Percentiles rank a stretch among this genome's conserved stretches.
Evolutionary conservation across 2,888 invertebrate species (phyloP).

Genomic region (Phlogophora meticulosa): DNA sequence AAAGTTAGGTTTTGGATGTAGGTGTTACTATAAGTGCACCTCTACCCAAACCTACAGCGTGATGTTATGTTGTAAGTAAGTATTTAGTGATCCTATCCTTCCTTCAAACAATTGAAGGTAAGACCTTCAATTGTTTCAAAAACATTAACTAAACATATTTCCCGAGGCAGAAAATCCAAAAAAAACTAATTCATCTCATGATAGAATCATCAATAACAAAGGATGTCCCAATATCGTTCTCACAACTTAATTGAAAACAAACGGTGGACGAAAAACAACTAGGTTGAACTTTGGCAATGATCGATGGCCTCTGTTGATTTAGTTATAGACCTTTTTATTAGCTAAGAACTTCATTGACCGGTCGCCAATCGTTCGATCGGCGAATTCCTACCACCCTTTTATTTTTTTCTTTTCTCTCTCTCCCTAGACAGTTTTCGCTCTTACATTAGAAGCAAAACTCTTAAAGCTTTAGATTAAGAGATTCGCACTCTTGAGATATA

Average conservation of each 20-base stretch:
- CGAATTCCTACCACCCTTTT: not conserved
- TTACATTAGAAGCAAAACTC: constrained; percentile 13
- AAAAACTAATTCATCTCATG: not conserved
- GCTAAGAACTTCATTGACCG: constrained; percentile 35
- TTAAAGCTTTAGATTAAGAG: constrained; percentile 18
- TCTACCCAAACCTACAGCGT: too few relatives aligned
- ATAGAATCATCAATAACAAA: constrained; percentile 38
- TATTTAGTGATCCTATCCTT: too few relatives aligned
- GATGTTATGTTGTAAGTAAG: too few relatives aligned
- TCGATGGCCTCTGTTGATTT: constrained; percentile 47
- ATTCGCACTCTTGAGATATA: not conserved
- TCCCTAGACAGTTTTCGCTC: not conserved
- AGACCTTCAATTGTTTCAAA: not conserved
- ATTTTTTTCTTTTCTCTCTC: constrained; percentile 30
- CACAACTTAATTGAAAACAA: constrained; percentile 52
- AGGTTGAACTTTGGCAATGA: constrained; percentile 41
- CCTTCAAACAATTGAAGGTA: too few relatives aligned
- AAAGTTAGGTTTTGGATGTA: too few relatives aligned
- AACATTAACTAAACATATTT: not conserved
- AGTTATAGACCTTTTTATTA: constrained; percentile 43
- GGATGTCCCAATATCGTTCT: constrained; percentile 2
- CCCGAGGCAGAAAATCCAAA: not conserved
- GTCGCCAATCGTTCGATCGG: constrained; percentile 35
- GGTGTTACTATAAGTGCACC: too few relatives aligned
- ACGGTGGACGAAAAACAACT: constrained; percentile 28